Conservation (phyloP, 2,888 invertebrate species). For the Poecilus cupreus region DNA sequence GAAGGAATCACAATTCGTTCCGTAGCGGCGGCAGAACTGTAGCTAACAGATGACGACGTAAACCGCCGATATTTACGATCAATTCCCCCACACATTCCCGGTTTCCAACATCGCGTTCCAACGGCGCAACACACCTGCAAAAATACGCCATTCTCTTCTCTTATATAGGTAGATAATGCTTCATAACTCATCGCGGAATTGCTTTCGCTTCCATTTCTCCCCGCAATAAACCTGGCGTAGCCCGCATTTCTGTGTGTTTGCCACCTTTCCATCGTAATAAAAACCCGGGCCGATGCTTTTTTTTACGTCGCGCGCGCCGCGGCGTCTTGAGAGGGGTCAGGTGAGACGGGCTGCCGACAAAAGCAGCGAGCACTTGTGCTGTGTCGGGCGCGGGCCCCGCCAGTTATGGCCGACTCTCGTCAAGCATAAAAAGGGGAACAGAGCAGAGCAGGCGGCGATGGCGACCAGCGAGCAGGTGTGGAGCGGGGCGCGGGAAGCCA, state of each 20-base stretch:
- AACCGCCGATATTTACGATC: conserved; percentile 73
- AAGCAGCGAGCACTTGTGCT: conserved; percentile 56
- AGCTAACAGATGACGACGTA: conserved; percentile 73
- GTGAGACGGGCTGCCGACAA: conserved; percentile 41
- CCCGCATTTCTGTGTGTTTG: conserved; percentile 68
- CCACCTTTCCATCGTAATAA: conserved; percentile 65
- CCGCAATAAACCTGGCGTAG: conserved; percentile 71
- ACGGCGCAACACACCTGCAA: conserved; percentile 71
- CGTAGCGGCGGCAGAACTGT: conserved; percentile 62
- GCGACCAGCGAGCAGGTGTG: not conserved
- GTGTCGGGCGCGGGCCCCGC: not conserved
- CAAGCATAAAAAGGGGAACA: conserved; percentile 62
- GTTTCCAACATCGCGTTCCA: conserved; percentile 68
- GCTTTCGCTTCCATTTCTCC: conserved; percentile 72
- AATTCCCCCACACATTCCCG: conserved; percentile 69
- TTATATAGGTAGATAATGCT: conserved; percentile 73
- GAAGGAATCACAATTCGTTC: conserved; percentile 49
- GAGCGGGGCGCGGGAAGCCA: conserved; percentile 11
- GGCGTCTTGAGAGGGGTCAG: conserved; percentile 9
- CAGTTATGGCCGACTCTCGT: conserved; percentile 64
- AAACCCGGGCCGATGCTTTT: conserved; percentile 53
- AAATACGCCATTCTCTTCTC: conserved; percentile 72
- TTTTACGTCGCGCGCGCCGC: conserved; percentile 37
- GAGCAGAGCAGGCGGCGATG: not conserved
- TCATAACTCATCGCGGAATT: conserved; percentile 72